Evolutionary conservation across 2,113 vertebrate species (phyloP), one percentile per base, ranked within the genome.

Genomic region (Notothenia coriiceps): DNA sequence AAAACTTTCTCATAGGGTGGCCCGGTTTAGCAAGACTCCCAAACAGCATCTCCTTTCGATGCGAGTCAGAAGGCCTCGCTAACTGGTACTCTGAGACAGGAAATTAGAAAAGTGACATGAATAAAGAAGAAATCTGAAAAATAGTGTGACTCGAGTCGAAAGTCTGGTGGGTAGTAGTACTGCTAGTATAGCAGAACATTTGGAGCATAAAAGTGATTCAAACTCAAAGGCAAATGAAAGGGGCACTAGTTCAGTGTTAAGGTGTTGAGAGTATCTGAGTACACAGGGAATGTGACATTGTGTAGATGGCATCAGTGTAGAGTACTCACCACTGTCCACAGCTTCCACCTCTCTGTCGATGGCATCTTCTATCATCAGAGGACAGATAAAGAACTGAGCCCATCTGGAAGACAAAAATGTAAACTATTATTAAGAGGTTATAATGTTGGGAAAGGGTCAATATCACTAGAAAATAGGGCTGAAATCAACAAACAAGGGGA

Each of bases 341-440:
- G 97, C 98, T 88, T 99, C 98, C 35, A 99, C 97, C 91, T 99
- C 98, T 70, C 98, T 92, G 88, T 98, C 97, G 82, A 99, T 95
- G 15, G 98, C 97, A 74, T 99, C 97, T 75, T 97, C 95, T 33
- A 97, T 97, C 98, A 99, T 98, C 70, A 99, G 93, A 0, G 98
- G 98, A 66, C 97, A 96, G 86, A 99, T 97, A 74, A 99, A 99
- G 93, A 99, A 99, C 57, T 99, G 98, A 43, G 97, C 98, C 98
- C 98, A 99, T 81, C 98, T 99, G 91, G 20, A 72, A 80, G 17
- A 66, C 29, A 14, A 4, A 22, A 33, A 25, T 20, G 40, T 5
- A 29, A 40, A 40, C 6, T 29, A 29, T 29, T 29, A 29, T 29
- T 29, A 29, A 29, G 29, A 29, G 29, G 29, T 29, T 4, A 29